Percentiles rank a stretch among this genome's conserved stretches.
phyloP scores from a whole-genome alignment of 2,113 vertebrate species.

The Pteropus alecto region DNA sequence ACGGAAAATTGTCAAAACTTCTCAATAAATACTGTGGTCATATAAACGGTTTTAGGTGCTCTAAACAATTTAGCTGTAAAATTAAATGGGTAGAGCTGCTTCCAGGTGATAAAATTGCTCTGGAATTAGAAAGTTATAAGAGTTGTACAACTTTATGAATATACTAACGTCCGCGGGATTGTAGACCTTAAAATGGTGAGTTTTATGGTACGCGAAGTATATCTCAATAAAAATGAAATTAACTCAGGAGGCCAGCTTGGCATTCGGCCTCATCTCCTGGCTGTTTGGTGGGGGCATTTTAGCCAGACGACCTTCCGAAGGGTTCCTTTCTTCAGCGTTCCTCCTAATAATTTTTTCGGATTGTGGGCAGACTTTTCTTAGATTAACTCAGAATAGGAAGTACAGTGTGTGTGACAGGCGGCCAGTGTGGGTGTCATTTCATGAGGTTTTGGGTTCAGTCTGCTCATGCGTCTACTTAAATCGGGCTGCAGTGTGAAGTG shows the following conservation, averaged over 20 bases:
- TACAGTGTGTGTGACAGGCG: neutral
- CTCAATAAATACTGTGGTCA: neutral
- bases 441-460: neutral
- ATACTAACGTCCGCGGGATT: neutral
- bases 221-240: neutral
- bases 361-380: neutral
- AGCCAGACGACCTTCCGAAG: neutral
- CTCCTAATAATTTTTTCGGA: neutral
- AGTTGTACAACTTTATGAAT: rapidly evolving
- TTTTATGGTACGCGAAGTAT: neutral
- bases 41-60: neutral
- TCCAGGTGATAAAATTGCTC: rapidly evolving
- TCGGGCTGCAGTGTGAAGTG: rapidly evolving
- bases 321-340: neutral
- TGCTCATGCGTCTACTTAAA: rapidly evolving
- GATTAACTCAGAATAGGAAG: neutral
- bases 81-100: neutral
- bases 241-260: neutral
- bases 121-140: neutral
- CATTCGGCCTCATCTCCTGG: rapidly evolving
- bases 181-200: neutral
- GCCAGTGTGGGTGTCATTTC: neutral
- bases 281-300: neutral
- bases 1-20: neutral
- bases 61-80: neutral